Evolutionary conservation across 2,113 vertebrate species (phyloP).

Genomic region (Artemisiospiza belli): DNA sequence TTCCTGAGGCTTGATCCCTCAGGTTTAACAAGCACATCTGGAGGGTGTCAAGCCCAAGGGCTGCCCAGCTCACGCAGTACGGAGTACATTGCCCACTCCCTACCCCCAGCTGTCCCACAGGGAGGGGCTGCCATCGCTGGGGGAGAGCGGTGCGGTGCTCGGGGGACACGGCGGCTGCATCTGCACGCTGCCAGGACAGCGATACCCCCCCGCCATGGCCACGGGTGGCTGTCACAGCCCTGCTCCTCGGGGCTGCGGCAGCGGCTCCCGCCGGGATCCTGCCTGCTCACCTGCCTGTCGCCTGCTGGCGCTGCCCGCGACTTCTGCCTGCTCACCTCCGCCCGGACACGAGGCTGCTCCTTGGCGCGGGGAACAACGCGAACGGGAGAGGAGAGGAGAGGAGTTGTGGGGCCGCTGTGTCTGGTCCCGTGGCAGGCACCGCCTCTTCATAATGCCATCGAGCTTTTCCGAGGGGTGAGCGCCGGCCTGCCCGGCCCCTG

Average conservation of each 20-base stretch:
- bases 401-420: neutral
- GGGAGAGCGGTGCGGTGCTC: accelerated
- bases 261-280: neutral
- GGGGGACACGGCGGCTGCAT: accelerated
- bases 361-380: neutral
- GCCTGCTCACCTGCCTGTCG: neutral
- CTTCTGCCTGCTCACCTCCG: neutral
- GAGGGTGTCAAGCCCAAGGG: neutral
- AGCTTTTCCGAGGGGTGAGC: neutral
- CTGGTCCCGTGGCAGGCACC: neutral
- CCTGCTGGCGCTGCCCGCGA: neutral
- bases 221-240: accelerated
- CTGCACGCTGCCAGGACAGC: neutral
- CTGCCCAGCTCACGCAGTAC: accelerated
- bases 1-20: neutral
- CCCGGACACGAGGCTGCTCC: neutral
- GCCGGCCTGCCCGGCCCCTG: neutral
- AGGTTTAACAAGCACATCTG: neutral
- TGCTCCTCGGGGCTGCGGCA: neutral
- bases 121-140: neutral
- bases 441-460: neutral
- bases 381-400: neutral
- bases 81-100: accelerated
- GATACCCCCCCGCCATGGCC: accelerated
- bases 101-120: accelerated